Evolutionary conservation across 2,888 invertebrate genomes (phyloP).

Genomic region (Lysandra coridon): DNA sequence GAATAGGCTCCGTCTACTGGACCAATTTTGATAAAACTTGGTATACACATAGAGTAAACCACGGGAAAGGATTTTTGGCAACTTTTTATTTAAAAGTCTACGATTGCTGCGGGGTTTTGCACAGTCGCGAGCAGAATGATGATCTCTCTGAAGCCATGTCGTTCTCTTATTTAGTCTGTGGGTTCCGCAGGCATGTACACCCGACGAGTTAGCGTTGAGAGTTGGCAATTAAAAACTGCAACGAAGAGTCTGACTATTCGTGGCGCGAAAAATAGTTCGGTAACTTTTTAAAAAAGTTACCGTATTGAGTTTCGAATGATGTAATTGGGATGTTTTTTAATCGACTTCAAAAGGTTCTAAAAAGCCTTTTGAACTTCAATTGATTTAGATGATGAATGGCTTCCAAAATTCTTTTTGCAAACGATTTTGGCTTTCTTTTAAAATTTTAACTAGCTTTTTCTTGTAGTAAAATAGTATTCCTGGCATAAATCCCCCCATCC

Average conservation of each 20-base stretch:
- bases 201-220: constrained; percentile 36
- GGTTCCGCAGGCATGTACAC: constrained; percentile 33
- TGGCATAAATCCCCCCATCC: too few species aligned
- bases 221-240: constrained; percentile 42
- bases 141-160: background rate
- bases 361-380: background rate
- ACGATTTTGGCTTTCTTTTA: background rate
- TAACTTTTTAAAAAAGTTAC: constrained; percentile 21
- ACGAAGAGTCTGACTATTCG: constrained; percentile 29
- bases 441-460: too few species aligned
- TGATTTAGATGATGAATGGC: background rate
- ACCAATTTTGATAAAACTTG: too few species aligned
- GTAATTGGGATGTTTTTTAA: constrained; percentile 17
- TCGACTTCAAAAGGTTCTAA: background rate
- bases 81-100: too few species aligned
- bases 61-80: too few species aligned
- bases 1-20: too few species aligned
- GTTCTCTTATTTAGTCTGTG: background rate
- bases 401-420: background rate
- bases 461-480: too few species aligned
- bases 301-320: constrained; percentile 20
- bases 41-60: too few species aligned
- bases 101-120: too few species aligned
- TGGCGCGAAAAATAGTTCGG: constrained; percentile 26
- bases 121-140: background rate